Conservation (phyloP, 2,113 vertebrate genomes). For the Riparia riparia region DNA sequence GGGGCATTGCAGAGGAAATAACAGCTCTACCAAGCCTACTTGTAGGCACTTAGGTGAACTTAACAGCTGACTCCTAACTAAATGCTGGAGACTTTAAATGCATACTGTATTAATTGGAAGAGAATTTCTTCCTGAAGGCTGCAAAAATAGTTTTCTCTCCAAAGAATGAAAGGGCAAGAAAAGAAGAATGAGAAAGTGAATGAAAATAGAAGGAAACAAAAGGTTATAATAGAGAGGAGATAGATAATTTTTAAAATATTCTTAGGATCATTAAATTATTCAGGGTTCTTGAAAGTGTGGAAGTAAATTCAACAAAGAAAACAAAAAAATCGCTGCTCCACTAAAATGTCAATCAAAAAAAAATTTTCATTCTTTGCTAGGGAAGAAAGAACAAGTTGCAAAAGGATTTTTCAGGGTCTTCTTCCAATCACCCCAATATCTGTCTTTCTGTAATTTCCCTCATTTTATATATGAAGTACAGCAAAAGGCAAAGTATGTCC, state of each 20-base stretch:
- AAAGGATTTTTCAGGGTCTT: background rate
- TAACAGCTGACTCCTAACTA: background rate
- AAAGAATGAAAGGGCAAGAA: constrained; percentile 1
- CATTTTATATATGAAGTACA: background rate
- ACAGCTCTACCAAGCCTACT: background rate
- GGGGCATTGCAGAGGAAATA: background rate
- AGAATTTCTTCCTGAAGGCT: background rate
- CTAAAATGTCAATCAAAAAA: background rate
- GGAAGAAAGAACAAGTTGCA: background rate
- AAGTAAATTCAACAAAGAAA: background rate
- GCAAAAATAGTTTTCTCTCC: background rate
- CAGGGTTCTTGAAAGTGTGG: background rate
- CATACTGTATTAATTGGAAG: background rate
- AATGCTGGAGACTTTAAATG: background rate
- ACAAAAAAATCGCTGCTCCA: background rate
- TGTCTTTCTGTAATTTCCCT: background rate
- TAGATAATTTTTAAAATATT: background rate
- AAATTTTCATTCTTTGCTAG: background rate
- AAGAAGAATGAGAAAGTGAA: background rate
- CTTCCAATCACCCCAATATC: background rate
- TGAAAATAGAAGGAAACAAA: background rate
- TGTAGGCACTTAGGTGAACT: background rate
- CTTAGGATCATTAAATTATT: background rate
- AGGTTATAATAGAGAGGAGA: background rate
- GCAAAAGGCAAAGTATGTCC: background rate